phyloP scores from a whole-genome alignment of 1,140 invertebrate genomes.

The Brachionus plicatilis region DNA sequence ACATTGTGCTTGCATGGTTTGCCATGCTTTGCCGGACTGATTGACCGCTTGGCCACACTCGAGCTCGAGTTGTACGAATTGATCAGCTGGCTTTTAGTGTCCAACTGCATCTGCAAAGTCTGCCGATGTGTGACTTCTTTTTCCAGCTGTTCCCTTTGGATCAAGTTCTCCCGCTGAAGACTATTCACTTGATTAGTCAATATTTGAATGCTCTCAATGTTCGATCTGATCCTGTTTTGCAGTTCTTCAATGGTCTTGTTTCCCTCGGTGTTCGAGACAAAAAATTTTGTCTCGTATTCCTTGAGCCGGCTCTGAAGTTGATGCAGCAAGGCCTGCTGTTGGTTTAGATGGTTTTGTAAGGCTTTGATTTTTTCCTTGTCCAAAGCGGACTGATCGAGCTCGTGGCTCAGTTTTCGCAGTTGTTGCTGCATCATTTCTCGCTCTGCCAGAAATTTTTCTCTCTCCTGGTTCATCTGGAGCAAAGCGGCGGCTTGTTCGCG shows the following conservation, averaged over 20 bases:
- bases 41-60: not conserved
- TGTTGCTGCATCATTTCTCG: slow-evolving; percentile 11
- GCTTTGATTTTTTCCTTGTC: slow-evolving; percentile 44
- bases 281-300: slow-evolving; percentile 51
- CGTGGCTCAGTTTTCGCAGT: not conserved
- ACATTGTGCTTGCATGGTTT: not conserved
- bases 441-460: not conserved
- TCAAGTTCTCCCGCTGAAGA: slow-evolving; percentile 51
- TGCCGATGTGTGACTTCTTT: slow-evolving; percentile 49
- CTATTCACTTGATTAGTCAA: slow-evolving; percentile 45
- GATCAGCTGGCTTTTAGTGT: slow-evolving; percentile 51
- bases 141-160: slow-evolving; percentile 49
- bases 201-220: slow-evolving; percentile 36
- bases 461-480: not conserved
- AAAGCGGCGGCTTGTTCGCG: not conserved
- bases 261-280: not conserved
- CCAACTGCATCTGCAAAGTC: slow-evolving; percentile 51
- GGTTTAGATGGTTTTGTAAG: slow-evolving; percentile 51
- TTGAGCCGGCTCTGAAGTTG: slow-evolving; percentile 51
- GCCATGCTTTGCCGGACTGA: not conserved
- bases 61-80: slow-evolving; percentile 36
- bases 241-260: slow-evolving; percentile 38
- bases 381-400: not conserved
- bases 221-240: slow-evolving; percentile 17
- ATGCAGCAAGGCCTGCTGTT: slow-evolving; percentile 52